phyloP scores from a whole-genome alignment of 2,797 vertebrate genomes.

The Pantherophis alleghaniensis region DNA sequence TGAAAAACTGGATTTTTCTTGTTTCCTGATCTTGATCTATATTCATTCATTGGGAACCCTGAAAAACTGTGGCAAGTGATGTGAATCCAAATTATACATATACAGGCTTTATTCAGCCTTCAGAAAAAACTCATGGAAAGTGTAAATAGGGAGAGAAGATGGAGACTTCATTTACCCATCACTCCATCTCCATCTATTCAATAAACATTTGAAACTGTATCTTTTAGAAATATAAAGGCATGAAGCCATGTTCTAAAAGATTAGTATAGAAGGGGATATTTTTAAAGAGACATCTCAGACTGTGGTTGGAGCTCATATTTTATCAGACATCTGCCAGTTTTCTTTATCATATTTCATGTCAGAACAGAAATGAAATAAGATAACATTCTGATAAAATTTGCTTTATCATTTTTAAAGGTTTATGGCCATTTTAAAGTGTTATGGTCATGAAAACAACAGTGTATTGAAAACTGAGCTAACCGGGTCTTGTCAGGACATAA shows the following conservation, averaged over 20 bases:
- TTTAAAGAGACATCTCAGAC: slow-evolving; percentile 43
- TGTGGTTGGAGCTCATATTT: slow-evolving; percentile 47
- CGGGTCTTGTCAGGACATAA: slow-evolving; percentile 30
- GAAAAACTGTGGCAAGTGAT: not conserved
- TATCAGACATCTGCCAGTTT: slow-evolving; percentile 39
- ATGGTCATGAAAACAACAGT: slow-evolving; percentile 26
- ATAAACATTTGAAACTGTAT: not conserved
- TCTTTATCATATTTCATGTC: slow-evolving; percentile 58
- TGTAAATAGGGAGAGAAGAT: not conserved
- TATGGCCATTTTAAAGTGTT: slow-evolving; percentile 40
- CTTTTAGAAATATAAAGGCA: not conserved
- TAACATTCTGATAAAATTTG: slow-evolving; percentile 29
- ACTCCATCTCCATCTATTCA: not conserved
- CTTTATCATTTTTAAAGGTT: slow-evolving; percentile 39
- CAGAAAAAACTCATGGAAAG: not conserved
- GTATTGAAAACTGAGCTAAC: slow-evolving; percentile 18
- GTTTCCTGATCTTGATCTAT: not conserved
- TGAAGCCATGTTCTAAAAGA: slow-evolving; percentile 47
- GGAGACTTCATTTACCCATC: not conserved
- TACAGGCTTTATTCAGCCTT: not conserved
- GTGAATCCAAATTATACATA: not conserved
- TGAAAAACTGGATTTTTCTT: not conserved
- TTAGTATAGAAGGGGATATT: slow-evolving; percentile 30
- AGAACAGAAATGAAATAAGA: slow-evolving; percentile 61
- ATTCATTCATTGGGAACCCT: not conserved